Evolutionary conservation across 1,140 invertebrate species (phyloP), one percentile per base, ranked within the genome.

Genomic region (Himalopsyche phryganea): DNA sequence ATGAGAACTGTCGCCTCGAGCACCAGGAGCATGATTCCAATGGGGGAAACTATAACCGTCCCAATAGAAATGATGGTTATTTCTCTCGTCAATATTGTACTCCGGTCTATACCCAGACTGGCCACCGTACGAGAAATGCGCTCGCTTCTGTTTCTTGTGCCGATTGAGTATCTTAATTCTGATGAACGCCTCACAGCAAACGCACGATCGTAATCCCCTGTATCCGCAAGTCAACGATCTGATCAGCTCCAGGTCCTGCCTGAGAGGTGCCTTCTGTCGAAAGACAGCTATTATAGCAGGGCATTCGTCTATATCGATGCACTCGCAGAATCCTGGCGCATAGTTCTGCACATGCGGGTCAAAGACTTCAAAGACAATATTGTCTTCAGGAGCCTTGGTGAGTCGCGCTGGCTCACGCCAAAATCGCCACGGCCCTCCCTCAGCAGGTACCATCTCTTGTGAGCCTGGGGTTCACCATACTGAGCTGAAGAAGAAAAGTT

Each of bases 81-180:
- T 23, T 32, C 19, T 42, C 18, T 54, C 51, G n/a, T 41, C 13
- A n/a, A 50, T 23, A 5, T 46, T 10, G 32, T 47, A 40, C 10
- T 51, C 35, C 0, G 36, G 19, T 1, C n/a, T 23, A 19, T 60
- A 33, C 5, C 51, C 32, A 35, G 17, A 36, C 13, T 61, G 35
- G n/a, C 41, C 42, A 9, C 54, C 42, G 19, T 52, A 56, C 14
- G 17, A 41, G 14, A 35, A 46, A 46, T 59, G 55, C 15, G 61
- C 61, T n/a, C 62, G 33, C 36, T 64, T 64, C 35, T 59, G 57
- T 36, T 64, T 58, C 10, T 36, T 60, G 17, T 59, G 40, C n/a
- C 19, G 18, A 46, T 41, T 57, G 18, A 44, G 38, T 9, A 58
- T 18, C 6, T 45, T 23, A 14, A 28, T 48, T 20, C 49, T 41